These are phyloP conservation scores for Phoeniculus purpureus DNA, from an alignment of 2,797 vertebrate genomes.

Conservation along the genomic window DNA sequence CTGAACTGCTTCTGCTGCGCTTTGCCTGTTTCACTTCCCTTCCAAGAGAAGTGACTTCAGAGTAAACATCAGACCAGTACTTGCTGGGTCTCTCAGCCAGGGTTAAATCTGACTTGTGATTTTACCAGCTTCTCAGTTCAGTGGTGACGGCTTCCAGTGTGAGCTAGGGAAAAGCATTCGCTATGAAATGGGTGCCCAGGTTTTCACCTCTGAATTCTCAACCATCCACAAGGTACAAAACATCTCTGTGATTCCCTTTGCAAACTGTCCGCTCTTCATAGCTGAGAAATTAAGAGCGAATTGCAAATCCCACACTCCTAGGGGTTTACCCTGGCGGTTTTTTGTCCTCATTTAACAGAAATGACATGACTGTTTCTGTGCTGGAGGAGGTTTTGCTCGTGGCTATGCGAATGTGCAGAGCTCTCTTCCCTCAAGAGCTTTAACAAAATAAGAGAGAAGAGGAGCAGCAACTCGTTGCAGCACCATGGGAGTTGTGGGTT, in stretches of 20 bases:
- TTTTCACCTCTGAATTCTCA: not conserved
- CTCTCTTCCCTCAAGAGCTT: not conserved
- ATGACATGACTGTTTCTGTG: not conserved
- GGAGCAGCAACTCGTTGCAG: not conserved
- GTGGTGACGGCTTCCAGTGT: not conserved
- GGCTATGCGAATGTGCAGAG: not conserved
- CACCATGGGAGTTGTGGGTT: not conserved
- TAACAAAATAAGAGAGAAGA: not conserved
- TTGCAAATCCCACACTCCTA: not conserved
- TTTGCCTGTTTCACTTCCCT: constrained; percentile 71
- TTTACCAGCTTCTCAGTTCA: constrained; percentile 38
- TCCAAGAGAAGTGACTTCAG: constrained; percentile 16
- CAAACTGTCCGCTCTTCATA: constrained; percentile 15
- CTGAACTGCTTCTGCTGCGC: constrained; percentile 43
- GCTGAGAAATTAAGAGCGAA: constrained; percentile 26
- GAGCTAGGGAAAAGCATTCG: not conserved
- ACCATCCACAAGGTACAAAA: constrained; percentile 3
- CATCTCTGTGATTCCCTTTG: constrained; percentile 6
- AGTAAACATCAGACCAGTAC: constrained; percentile 4
- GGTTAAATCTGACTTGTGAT: constrained; percentile 43
- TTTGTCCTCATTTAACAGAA: constrained; percentile 17
- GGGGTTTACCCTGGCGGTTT: not conserved
- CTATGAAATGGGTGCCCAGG: not conserved
- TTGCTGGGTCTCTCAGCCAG: not conserved
- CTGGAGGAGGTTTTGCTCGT: not conserved